A percentile compares a stretch with the other conserved stretches of the same genome.
Evolutionary conservation across 2,113 vertebrate species (phyloP).

Genomic region (Lipotes vexillifer): DNA sequence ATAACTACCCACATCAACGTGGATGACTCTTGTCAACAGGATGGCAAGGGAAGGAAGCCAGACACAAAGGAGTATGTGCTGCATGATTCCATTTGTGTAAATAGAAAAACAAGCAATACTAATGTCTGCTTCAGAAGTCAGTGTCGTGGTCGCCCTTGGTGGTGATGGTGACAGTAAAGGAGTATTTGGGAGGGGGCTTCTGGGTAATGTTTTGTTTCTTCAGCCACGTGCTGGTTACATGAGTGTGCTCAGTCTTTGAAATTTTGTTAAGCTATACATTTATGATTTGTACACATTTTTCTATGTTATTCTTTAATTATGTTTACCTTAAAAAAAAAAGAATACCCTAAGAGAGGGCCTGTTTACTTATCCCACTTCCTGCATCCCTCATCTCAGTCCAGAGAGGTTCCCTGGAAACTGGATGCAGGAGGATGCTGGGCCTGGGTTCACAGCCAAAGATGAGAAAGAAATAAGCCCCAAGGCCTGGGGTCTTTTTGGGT

Average conservation of each 20-base stretch:
- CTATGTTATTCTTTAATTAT: background rate
- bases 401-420: background rate
- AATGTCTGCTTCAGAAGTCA: background rate
- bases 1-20: background rate
- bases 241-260: background rate
- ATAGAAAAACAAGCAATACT: background rate
- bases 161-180: background rate
- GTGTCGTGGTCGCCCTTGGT: background rate
- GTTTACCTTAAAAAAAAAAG: background rate
- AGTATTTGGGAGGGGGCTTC: background rate
- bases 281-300: background rate
- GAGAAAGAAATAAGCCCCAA: background rate
- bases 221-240: background rate
- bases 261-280: background rate
- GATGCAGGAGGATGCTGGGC: background rate
- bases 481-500: background rate
- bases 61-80: background rate
- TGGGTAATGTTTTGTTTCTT: background rate
- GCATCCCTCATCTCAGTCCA: background rate
- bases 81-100: background rate
- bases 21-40: background rate
- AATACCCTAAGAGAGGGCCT: background rate
- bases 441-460: background rate
- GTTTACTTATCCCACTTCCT: background rate
- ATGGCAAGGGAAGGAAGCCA: background rate